Percentiles rank a stretch among this genome's conserved stretches.
Evolutionary conservation across 2,888 invertebrate species (phyloP).

Genomic region (Margaritifera margaritifera): DNA sequence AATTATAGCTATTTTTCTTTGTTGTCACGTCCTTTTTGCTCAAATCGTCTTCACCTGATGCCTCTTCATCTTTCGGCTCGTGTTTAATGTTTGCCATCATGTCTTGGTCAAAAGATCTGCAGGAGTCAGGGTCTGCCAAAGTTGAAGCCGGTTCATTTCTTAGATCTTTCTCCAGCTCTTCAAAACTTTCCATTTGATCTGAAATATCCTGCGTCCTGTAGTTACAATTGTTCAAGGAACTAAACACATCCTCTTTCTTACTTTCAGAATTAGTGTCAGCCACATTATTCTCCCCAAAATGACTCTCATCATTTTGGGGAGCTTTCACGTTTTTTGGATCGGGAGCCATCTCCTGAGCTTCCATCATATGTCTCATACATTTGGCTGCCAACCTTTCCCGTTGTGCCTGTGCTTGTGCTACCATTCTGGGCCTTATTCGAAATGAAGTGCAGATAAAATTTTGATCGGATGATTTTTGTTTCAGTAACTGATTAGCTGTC

Average conservation of each 20-base stretch:
- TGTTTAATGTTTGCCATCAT: no score
- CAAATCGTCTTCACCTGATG: no score
- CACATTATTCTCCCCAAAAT: constrained; percentile 31
- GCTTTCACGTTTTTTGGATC: constrained; percentile 37
- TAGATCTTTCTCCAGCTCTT: neutral
- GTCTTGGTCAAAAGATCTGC: neutral
- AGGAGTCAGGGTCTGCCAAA: neutral
- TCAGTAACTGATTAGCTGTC: constrained; percentile 53
- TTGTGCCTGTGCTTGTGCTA: constrained; percentile 40
- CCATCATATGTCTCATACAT: constrained; percentile 16
- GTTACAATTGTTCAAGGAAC: no score
- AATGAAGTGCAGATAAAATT: constrained; percentile 64
- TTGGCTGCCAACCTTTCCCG: constrained; percentile 27
- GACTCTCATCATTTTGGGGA: constrained; percentile 40
- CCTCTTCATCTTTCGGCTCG: no score
- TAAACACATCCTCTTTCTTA: no score
- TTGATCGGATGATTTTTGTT: constrained; percentile 45
- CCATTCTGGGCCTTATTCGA: constrained; percentile 39
- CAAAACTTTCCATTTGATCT: no score
- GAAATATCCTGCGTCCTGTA: no score
- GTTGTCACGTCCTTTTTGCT: no score
- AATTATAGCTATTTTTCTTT: no score
- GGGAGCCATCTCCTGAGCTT: constrained; percentile 20
- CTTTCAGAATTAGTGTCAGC: neutral
- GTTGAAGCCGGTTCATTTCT: constrained; percentile 1